Evolutionary conservation across 1,140 invertebrate species (phyloP), one percentile per base, ranked within the genome.

Genomic region (Orius laevigatus): DNA sequence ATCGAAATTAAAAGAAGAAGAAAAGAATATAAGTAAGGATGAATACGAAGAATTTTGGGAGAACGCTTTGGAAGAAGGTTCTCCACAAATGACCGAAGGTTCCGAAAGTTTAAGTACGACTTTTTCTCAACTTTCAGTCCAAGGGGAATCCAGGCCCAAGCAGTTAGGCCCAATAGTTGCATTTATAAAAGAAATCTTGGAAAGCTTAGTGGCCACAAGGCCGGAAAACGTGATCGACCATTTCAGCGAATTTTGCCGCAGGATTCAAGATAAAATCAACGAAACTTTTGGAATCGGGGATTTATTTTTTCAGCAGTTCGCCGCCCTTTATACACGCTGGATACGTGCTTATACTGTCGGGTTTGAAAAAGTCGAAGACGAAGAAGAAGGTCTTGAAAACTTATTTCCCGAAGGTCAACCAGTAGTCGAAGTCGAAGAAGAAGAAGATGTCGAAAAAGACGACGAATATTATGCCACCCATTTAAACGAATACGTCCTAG

Each of bases 171-270:
- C 25, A 4, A 25, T 25, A 25, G 25, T 25, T 25, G 25, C 25
- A 4, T 25, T 25, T 25, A 25, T 45, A n/a, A 45, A 32, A 32
- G 11, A n/a, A 11, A 45, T 45, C 3, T 33, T 45, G 19, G 43
- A 45, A 32, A 31, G 32, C 11, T 12, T 45, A 3, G 43, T 45
- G 5, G 15, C 10, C 18, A 45, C 25, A 33, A 45, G 32, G 11
- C 8, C 19, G 18, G 20, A 31, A 9, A 32, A 32, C 20, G 43
- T 45, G 8, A 12, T 45, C 8, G 11, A 31, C 20, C 20, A 45
- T 45, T 45, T 45, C 32, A 31, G 25, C 9, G 43, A 45, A n/a
- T 45, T 19, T 19, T 31, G 43, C 43, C 25, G n/a, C 19, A 45
- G 43, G 32, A n/a, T 45, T 12, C 25, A 31, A 6, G n/a, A 33